Evolutionary conservation across 2,888 invertebrate species (phyloP).

Genomic region (Eulithis prunata): DNA sequence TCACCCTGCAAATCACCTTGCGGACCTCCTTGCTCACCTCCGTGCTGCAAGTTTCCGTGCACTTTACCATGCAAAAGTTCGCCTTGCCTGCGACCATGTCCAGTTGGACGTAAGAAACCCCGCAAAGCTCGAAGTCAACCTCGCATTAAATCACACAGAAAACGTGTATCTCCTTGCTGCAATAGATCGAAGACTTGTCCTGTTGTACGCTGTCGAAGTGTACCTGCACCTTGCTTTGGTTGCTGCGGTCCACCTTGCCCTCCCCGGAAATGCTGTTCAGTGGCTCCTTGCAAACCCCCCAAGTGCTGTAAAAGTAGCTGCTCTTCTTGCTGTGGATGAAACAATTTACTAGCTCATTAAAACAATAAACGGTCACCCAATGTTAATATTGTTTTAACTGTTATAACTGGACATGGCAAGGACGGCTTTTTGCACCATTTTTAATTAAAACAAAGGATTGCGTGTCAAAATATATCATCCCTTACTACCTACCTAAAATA

Average conservation of each 20-base stretch:
- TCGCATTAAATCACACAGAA: slow-evolving; percentile 60
- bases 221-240: slow-evolving; percentile 56
- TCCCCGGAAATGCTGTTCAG: slow-evolving; percentile 54
- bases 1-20: slow-evolving; percentile 41
- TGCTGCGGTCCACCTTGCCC: slow-evolving; percentile 53
- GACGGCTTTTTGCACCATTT: slow-evolving; percentile 32
- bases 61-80: slow-evolving; percentile 57
- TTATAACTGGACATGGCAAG: slow-evolving; percentile 12
- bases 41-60: slow-evolving; percentile 43
- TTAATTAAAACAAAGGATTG: slow-evolving; percentile 13
- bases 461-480: not conserved
- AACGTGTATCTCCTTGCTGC: slow-evolving; percentile 66
- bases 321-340: slow-evolving; percentile 44
- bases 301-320: slow-evolving; percentile 49
- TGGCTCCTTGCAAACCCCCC: slow-evolving; percentile 46
- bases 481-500: not conserved
- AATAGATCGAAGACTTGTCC: slow-evolving; percentile 65
- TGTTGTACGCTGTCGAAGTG: slow-evolving; percentile 64
- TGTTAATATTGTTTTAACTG: slow-evolving; percentile 16
- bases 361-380: slow-evolving; percentile 21
- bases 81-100: slow-evolving; percentile 67
- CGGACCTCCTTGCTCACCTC: slow-evolving; percentile 29
- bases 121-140: slow-evolving; percentile 63
- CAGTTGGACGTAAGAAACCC: slow-evolving; percentile 58
- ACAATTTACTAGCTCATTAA: slow-evolving; percentile 8